A percentile compares a stretch with the other conserved stretches of the same genome.
Evolutionary conservation across 2,797 vertebrate species (phyloP).

Genomic region (Cryptoprocta ferox): DNA sequence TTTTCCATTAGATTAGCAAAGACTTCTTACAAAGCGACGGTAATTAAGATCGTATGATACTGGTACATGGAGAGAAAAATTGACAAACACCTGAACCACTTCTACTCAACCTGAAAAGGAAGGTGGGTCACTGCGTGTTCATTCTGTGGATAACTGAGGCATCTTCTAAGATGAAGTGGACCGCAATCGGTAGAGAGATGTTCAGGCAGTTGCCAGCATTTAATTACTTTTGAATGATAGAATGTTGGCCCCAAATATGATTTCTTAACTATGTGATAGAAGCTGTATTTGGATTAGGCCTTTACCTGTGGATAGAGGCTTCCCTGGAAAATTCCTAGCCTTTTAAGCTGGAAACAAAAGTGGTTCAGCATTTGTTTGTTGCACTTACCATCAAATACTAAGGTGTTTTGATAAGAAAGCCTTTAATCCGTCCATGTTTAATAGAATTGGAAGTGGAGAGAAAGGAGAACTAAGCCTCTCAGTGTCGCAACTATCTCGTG

Average conservation of each 20-base stretch:
- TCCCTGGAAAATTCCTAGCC: not conserved
- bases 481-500: not conserved
- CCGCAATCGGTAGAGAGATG: not conserved
- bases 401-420: constrained; percentile 47
- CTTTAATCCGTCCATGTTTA: constrained; percentile 32
- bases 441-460: constrained; percentile 35
- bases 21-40: not conserved
- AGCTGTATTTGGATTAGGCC: not conserved
- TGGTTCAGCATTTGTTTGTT: not conserved
- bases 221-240: constrained; percentile 20
- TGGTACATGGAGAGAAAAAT: too few relatives aligned
- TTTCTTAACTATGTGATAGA: constrained; percentile 42
- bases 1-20: not conserved
- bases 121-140: not conserved
- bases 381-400: not conserved
- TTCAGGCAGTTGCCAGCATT: not conserved
- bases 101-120: not conserved
- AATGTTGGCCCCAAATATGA: not conserved
- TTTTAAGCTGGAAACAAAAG: constrained; percentile 38
- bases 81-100: too few relatives aligned
- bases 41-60: not conserved
- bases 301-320: not conserved
- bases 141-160: not conserved
- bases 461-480: not conserved
- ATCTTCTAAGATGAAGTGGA: not conserved